Evolutionary conservation across 2,888 invertebrate genomes (phyloP), one percentile per base, ranked within the genome.

Genomic region (Hemistola chrysoprasaria): DNA sequence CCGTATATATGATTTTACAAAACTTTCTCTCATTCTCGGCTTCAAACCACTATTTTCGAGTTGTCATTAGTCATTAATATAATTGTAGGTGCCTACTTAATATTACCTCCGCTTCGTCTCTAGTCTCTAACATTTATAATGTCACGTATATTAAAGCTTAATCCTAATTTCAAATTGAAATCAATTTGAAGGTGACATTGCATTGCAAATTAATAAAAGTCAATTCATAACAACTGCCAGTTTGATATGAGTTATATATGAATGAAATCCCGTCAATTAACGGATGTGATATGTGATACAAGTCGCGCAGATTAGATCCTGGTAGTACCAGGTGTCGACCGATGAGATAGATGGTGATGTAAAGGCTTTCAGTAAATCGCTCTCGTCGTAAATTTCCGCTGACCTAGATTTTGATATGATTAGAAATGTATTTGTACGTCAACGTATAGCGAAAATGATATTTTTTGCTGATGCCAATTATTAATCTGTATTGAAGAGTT

Each of bases 401-500:
- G 85, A 78, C 88, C 88, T 68, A 83, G 86, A 81, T 87, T 66
- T 41, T 80, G 75, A 73, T 81, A 74, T 75, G 78, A 84, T 85
- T 88, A 88, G 88, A 88, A 88, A 88, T 77, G 75, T 71, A 69
- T 39, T 23, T 62, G 67, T 61, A 65, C 65, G 71, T 67, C 68
- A 58, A 59, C 67, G 66, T 71, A 74, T 65, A 71, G 76, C 71
- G 78, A 84, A 84, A 82, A 85, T 84, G 50, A 71, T 79, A 71
- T 84, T 87, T 87, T 86, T 88, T 87, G 78, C 75, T 53, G 61
- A 62, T 78, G 80, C 79, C 78, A 83, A 83, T 83, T n/a, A n/a
- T n/a, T 81, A 74, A 71, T 81, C 62, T 71, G 79, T 75, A 81
- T 82, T 77, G 71, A 68, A 72, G 73, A 76, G 76, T 69, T 71